Conservation (phyloP, 2,113 vertebrate genomes). For the Sakesphorus luctuosus region DNA sequence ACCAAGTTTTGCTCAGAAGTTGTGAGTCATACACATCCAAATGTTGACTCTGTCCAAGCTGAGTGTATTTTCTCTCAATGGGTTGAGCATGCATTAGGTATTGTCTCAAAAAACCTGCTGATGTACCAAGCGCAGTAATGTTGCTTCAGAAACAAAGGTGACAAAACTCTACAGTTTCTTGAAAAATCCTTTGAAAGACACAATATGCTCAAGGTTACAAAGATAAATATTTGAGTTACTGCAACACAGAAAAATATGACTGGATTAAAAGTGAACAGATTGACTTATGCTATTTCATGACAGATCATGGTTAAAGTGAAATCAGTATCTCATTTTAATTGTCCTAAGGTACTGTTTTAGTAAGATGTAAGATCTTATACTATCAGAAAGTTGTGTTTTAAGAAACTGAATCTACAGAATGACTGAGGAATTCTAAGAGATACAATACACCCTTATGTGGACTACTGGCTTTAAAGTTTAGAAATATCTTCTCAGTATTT, state of each 20-base stretch:
- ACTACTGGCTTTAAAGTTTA: slow-evolving; percentile 24
- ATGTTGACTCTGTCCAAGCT: background rate
- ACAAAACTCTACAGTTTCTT: background rate
- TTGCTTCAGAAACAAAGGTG: background rate
- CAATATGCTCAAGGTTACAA: background rate
- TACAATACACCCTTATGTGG: background rate
- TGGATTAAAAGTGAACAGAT: background rate
- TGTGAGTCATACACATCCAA: background rate
- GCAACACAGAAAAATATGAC: background rate
- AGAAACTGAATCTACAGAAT: slow-evolving; percentile 33
- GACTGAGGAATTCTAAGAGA: background rate
- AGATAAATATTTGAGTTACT: background rate
- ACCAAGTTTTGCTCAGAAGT: background rate
- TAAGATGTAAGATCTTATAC: background rate
- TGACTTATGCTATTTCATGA: background rate
- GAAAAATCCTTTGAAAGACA: background rate
- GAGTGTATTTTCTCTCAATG: background rate
- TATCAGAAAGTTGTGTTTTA: background rate
- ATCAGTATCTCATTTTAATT: background rate
- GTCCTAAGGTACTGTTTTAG: background rate
- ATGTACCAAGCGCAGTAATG: background rate
- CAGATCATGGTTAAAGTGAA: background rate
- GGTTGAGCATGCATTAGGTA: background rate
- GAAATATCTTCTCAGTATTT: slow-evolving; percentile 28
- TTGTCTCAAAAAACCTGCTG: rapidly evolving